A percentile compares a stretch with the other conserved stretches of the same genome.
phyloP scores from a whole-genome alignment of 2,888 invertebrate genomes.

The Paralinhomoeus sp. region DNA sequence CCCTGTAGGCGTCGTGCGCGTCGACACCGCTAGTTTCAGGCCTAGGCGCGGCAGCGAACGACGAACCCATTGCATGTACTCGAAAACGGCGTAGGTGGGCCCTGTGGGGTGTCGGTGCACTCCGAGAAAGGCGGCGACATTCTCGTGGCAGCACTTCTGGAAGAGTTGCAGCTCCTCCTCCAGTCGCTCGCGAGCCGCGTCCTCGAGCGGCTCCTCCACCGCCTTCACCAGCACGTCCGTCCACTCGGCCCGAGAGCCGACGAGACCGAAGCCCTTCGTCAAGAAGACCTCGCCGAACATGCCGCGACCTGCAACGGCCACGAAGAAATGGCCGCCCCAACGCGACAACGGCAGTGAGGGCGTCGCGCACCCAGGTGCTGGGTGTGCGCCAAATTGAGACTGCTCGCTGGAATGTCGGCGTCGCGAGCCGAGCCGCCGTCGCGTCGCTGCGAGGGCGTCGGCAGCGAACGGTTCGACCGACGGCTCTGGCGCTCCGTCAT shows the following conservation, averaged over 20 bases:
- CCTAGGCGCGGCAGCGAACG: not conserved
- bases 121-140: constrained; percentile 52
- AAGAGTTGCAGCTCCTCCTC: constrained; percentile 59
- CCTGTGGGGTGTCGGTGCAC: constrained; percentile 49
- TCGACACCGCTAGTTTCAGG: not conserved
- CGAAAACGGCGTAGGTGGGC: constrained; percentile 48
- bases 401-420: too few species aligned
- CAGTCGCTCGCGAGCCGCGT: constrained; percentile 34
- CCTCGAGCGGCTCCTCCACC: constrained; percentile 34
- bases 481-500: too few species aligned
- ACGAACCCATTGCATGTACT: not conserved
- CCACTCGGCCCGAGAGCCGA: constrained; percentile 11
- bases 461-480: too few species aligned
- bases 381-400: too few species aligned
- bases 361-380: too few species aligned
- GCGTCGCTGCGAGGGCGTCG: too few species aligned
- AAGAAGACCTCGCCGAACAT: constrained; percentile 74
- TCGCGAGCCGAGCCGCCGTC: too few species aligned
- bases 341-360: too few species aligned
- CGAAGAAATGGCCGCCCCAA: too few species aligned
- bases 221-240: constrained; percentile 26
- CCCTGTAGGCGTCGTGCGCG: constrained; percentile 37
- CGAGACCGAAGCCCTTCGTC: constrained; percentile 38
- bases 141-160: constrained; percentile 54
- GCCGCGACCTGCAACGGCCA: constrained; percentile 45